Evolutionary conservation across 2,797 vertebrate species (phyloP), one percentile per base, ranked within the genome.

Genomic region (Sphaeramia orbicularis): DNA sequence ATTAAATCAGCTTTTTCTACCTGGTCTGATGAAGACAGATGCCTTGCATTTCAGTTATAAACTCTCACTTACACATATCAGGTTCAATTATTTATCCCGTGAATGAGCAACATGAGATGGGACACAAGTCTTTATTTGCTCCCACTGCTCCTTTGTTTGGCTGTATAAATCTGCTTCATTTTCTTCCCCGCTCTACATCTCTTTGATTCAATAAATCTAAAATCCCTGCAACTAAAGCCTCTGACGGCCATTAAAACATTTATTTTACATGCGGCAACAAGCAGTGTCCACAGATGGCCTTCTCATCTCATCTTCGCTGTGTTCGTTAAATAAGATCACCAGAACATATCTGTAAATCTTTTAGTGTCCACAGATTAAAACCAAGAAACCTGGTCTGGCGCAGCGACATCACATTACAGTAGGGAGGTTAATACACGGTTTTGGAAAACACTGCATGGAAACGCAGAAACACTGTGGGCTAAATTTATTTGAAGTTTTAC

Each of bases 291-390:
- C 73, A 85, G 68, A 78, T 78, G 82, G 80, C 42, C 56, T 15
- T 30, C 54, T 80, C 63, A 66, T 77, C 58, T 71, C 21, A 30
- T 61, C 14, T 19, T 45, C 36, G 19, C 65, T 58, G 45, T 50
- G 15, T 58, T 74, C 14, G 52, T 55, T 60, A 67, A 76, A 80
- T 54, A 52, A 49, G 41, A 64, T 51, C 50, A 54, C 15, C 32
- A 70, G 54, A 81, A 76, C 59, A 59, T 30, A 27, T 52, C 56
- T 43, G 60, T 82, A 66, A 82, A 81, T 63, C 41, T 71, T 73
- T 76, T 45, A 62, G 35, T 13, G 55, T 57, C 27, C 24, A 35
- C 37, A 50, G 19, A 57, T 76, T 52, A 44, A 54, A 81, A 72
- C 24, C 11, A 68, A 69, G 9, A 65, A 38, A 45, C 7, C 30